A percentile compares a stretch with the other conserved stretches of the same genome.
phyloP scores from a whole-genome alignment of 2,888 invertebrate species.

The Eupithecia subumbrata region DNA sequence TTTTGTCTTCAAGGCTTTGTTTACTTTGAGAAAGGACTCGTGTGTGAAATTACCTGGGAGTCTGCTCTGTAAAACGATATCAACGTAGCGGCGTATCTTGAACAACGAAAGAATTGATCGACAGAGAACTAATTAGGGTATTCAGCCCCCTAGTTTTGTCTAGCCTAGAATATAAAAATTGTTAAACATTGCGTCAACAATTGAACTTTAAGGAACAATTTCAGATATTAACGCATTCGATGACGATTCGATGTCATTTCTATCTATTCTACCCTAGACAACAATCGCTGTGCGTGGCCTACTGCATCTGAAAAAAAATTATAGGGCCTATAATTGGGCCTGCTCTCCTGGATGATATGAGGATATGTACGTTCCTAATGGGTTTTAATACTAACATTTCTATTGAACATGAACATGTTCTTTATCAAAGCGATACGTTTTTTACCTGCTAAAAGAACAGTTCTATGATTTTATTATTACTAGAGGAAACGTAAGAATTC shows the following conservation, averaged over 20 bases:
- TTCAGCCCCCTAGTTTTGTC: not conserved
- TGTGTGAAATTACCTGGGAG: slow-evolving; percentile 13
- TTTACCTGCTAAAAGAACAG: not conserved
- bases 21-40: slow-evolving; percentile 29
- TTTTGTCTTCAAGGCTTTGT: slow-evolving; percentile 37
- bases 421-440: not conserved
- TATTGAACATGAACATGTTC: not conserved
- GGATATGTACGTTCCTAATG: not conserved
- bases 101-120: not conserved
- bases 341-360: not conserved
- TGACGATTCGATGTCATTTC: no score
- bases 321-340: no score
- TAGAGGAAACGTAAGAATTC: slow-evolving; percentile 8
- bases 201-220: no score
- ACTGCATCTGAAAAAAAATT: no score
- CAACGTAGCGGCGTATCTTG: not conserved
- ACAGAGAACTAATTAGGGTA: not conserved
- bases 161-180: no score
- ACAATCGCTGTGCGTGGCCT: no score
- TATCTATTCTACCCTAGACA: no score
- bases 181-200: no score
- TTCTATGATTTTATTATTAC: slow-evolving; percentile 4
- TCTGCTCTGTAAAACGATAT: not conserved
- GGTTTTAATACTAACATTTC: not conserved
- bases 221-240: no score